Evolutionary conservation across 2,888 invertebrate species (phyloP).

Genomic region (Timema cristinae): DNA sequence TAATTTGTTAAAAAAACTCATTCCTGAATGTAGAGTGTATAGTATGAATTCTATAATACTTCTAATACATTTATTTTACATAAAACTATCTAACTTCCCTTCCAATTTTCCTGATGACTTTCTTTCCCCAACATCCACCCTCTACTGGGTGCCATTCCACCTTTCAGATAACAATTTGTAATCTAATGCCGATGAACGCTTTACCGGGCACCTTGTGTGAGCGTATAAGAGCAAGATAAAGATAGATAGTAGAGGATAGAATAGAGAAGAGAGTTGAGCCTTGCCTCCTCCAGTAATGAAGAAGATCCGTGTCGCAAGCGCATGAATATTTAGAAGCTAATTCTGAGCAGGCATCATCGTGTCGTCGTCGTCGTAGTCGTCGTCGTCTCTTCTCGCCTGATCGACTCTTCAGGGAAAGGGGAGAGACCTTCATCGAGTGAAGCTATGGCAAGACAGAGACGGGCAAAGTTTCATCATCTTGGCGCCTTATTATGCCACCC

Average conservation of each 20-base stretch:
- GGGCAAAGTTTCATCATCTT: constrained; percentile 25
- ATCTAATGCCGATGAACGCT: constrained; percentile 11
- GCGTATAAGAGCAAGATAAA: no score
- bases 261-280: neutral
- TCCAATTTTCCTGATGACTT: constrained; percentile 15
- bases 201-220: no score
- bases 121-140: constrained; percentile 12
- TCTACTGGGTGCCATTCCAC: neutral
- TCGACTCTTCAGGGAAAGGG: constrained; percentile 22
- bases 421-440: neutral
- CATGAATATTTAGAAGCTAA: constrained; percentile 35
- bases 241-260: no score
- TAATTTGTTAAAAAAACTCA: no score
- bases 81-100: no score
- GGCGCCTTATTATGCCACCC: constrained; percentile 31
- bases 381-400: constrained; percentile 20
- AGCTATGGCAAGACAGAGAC: neutral
- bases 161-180: constrained; percentile 4
- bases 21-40: neutral
- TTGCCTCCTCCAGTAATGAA: constrained; percentile 25
- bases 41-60: neutral
- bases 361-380: no score
- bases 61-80: no score
- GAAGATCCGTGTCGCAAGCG: constrained; percentile 24
- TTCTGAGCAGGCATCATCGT: constrained; percentile 22